Evolutionary conservation across 2,113 vertebrate genomes (phyloP), one percentile per base, ranked within the genome.

Genomic region (Albula glossodonta): DNA sequence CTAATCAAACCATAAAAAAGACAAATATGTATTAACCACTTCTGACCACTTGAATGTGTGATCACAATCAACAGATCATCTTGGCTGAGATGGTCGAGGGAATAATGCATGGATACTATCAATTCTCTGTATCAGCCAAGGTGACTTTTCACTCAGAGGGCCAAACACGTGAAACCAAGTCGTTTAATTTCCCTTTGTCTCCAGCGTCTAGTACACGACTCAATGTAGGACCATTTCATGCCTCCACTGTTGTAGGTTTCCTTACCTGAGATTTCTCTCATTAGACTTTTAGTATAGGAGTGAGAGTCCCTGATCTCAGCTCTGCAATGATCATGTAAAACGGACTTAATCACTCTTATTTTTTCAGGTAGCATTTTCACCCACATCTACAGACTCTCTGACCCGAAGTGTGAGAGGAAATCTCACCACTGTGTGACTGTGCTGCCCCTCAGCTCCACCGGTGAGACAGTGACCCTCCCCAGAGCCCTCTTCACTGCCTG

Each of bases 391-490:
- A 25, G 70, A 74, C 9, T 22, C 63, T 70, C 63, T 4, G 13
- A 19, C 17, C 7, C 12, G 2, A 56, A 9, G 53, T 56, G 53
- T 19, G 63, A 70, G n/a, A 22, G 63, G 63, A n/a, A 92, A 92
- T 93, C 95, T 96, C 93, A 96, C 97, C 91, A 94, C 96, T 96
- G 95, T 97, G 94, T 89, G 86, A 92, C 89, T 90, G 93, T 92
- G 92, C 93, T 83, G 93, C 88, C 91, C 95, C 95, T 94, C 96
- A 94, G 94, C 94, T 96, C 95, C 94, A 91, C 95, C 93, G 89
- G 96, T 95, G 96, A 94, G 93, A 89, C 95, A 96, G 95, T 93
- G 95, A 95, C 96, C 95, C 94, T 93, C 94, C 93, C 93, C 92
- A 91, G 94, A 94, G 90, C 93, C 94, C 93, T 94, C 94, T 94